These are phyloP conservation scores for Anguilla anguilla DNA, from an alignment of 2,797 vertebrate genomes.

Conservation along the genomic window DNA sequence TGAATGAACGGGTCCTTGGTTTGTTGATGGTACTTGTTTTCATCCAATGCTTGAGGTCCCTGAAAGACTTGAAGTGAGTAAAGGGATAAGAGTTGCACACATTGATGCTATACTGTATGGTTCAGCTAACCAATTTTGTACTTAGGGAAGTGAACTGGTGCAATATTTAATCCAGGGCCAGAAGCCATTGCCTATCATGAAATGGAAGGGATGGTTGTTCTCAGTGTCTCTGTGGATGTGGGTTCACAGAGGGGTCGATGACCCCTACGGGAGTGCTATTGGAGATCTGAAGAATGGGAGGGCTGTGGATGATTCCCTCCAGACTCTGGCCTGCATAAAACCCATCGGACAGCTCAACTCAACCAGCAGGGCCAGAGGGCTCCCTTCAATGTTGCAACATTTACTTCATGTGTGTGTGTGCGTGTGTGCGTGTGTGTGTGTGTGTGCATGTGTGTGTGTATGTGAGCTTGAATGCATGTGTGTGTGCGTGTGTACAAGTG, in stretches of 20 bases:
- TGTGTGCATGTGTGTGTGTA: not conserved
- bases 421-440: not conserved
- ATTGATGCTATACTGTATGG: not conserved
- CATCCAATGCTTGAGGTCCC: not conserved
- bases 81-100: not conserved
- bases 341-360: slow-evolving; percentile 17
- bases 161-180: not conserved
- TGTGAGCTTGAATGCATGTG: not conserved
- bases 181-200: not conserved
- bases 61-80: not conserved
- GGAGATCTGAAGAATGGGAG: not conserved
- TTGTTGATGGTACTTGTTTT: too few relatives aligned
- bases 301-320: not conserved
- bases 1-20: too few relatives aligned
- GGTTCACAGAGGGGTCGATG: not conserved
- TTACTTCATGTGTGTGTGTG: not conserved
- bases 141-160: not conserved
- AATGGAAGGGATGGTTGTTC: not conserved
- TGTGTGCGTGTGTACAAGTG: not conserved
- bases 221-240: not conserved
- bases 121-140: not conserved
- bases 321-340: not conserved
- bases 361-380: slow-evolving; percentile 15
- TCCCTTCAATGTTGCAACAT: not conserved
- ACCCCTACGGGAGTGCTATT: not conserved